Evolutionary conservation across 1,140 invertebrate species (phyloP).

Genomic region (Chrysoperla carnea): DNA sequence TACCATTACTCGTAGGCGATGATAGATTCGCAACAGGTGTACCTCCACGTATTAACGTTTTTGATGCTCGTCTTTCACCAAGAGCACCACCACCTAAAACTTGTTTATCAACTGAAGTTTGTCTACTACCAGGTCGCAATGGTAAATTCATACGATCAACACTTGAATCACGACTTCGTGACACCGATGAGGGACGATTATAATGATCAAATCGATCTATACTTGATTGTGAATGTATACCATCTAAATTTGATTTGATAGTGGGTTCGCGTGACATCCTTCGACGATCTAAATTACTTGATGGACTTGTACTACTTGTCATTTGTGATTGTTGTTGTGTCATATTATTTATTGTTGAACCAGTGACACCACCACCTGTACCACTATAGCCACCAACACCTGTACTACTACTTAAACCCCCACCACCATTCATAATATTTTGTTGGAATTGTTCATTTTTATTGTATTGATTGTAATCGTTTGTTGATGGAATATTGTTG

Average conservation of each 20-base stretch:
- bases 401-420: neutral
- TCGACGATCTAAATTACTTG: constrained; percentile 11
- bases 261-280: constrained; percentile 26
- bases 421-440: constrained; percentile 7
- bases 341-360: constrained; percentile 1
- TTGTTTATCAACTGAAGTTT: constrained; percentile 53
- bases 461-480: constrained; percentile 12
- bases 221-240: constrained; percentile 29
- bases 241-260: constrained; percentile 30
- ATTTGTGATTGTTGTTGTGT: constrained; percentile 1
- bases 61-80: constrained; percentile 23
- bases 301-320: neutral
- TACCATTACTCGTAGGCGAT: constrained; percentile 24
- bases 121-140: constrained; percentile 40
- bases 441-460: constrained; percentile 4
- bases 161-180: constrained; percentile 36
- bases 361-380: neutral
- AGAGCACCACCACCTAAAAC: constrained; percentile 20
- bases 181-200: constrained; percentile 70
- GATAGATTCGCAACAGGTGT: constrained; percentile 22
- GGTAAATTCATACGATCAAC: constrained; percentile 55
- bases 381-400: neutral
- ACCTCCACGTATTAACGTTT: constrained; percentile 16
- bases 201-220: constrained; percentile 82
- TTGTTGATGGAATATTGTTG: neutral